phyloP scores from a whole-genome alignment of 2,888 invertebrate species.

The Fissipunctia ypsillon region DNA sequence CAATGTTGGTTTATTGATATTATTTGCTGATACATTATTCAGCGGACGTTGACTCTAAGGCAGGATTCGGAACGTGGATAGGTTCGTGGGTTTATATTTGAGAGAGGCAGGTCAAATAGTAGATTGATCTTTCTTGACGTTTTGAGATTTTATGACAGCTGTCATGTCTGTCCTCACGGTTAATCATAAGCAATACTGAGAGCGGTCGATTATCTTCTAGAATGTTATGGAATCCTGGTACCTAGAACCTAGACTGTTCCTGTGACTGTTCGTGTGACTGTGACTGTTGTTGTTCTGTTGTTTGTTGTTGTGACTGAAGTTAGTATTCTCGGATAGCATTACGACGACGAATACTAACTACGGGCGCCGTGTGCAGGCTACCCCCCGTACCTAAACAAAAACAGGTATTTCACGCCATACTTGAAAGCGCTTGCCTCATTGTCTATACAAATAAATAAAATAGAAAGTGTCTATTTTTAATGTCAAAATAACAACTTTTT shows the following conservation, averaged over 20 bases:
- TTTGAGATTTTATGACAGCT: slow-evolving; percentile 1
- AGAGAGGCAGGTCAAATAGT: background rate
- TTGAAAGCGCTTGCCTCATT: background rate
- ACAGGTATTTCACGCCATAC: background rate
- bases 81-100: background rate
- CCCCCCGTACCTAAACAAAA: no score
- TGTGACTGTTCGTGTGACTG: no score
- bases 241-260: background rate
- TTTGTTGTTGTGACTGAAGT: no score
- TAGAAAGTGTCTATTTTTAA: no score
- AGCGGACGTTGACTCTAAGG: slow-evolving; percentile 40
- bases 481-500: no score
- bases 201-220: background rate
- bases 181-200: background rate
- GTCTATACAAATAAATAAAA: no score
- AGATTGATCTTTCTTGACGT: background rate
- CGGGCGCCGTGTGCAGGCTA: no score
- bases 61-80: slow-evolving; percentile 16
- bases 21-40: slow-evolving; percentile 47
- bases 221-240: slow-evolving; percentile 4
- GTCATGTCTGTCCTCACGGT: background rate
- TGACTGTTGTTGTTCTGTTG: no score
- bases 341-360: background rate
- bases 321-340: no score
- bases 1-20: slow-evolving; percentile 26